Conservation (phyloP, 2,113 vertebrate species). For the Chloropsis cyanopogon region DNA sequence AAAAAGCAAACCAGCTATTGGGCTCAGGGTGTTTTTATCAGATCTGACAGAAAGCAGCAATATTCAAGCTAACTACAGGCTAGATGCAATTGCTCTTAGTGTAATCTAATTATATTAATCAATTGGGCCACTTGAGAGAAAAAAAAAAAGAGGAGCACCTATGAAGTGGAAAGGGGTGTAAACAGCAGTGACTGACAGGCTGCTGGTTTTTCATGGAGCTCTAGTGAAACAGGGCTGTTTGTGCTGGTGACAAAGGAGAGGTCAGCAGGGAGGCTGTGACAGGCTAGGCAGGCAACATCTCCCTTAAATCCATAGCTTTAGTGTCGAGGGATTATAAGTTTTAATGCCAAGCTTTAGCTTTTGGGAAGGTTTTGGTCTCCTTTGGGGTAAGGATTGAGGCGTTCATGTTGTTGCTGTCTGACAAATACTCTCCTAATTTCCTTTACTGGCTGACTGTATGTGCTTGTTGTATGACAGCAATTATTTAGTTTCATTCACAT, state of each 20-base stretch:
- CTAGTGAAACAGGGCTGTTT: background rate
- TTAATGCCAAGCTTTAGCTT: background rate
- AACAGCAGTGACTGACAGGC: slow-evolving; percentile 8
- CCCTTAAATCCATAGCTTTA: background rate
- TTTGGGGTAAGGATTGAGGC: background rate
- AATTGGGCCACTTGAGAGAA: background rate
- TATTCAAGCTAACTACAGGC: slow-evolving; percentile 24
- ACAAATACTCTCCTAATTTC: background rate
- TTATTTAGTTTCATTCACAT: background rate
- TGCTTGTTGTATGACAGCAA: background rate
- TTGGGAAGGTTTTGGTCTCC: background rate
- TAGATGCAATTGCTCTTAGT: slow-evolving; percentile 40
- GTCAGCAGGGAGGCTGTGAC: background rate
- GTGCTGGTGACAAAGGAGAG: slow-evolving; percentile 3
- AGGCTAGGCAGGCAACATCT: background rate
- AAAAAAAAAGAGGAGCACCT: background rate
- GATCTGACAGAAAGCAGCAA: slow-evolving; percentile 43
- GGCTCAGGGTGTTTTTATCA: slow-evolving; percentile 16
- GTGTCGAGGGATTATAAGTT: background rate
- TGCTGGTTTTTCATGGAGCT: background rate
- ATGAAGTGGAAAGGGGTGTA: background rate
- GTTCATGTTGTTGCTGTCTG: background rate
- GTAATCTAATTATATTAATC: slow-evolving; percentile 50
- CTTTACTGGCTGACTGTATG: background rate
- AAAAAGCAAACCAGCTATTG: slow-evolving; percentile 32